Base-by-base conservation (phyloP, 2,888 invertebrate genomes). In the Microctonus hyperodae region DNA sequence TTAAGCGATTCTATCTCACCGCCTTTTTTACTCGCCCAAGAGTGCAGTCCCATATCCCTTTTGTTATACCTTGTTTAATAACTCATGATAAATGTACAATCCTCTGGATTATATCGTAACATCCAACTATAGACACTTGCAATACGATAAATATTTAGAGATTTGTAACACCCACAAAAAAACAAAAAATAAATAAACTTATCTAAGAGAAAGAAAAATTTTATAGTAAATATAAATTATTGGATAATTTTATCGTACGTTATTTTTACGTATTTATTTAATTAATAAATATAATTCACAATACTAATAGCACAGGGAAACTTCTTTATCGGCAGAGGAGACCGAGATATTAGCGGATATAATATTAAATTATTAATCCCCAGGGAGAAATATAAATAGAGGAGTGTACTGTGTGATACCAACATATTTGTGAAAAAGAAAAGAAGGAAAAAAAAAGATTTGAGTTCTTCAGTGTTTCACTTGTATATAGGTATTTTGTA, bases 31-130 rank as follows among this genome's bases (percentile, higher is more conserved):
- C 78, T 73, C 79, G 75, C 78, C 76, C 75, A 57, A 61, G 68
- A 74, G 76, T 74, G 72, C 72, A 74, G 75, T 77, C 73, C 37
- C 37, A 37, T 37, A 13, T 37, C 76, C 74, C 78, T 79, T 81
- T 82, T 83, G 81, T 83, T 81, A 75, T 76, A 79, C n/a, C n/a
- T 79, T 79, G 80, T 80, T 83, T 82, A 83, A 83, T 83, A 83
- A 83, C 81, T 80, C 77, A 80, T 82, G 82, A 83, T 83, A 80
- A 83, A 83, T 82, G 80, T 81, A 80, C 71, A 72, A 73, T 70
- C 67, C 68, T 68, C 73, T 75, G 69, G 70, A 72, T 71, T 72
- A 74, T n/a, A n/a, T n/a, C n/a, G n/a, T n/a, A n/a, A n/a, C n/a
- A n/a, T n/a, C n/a, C n/a, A n/a, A n/a, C 48, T 22, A 22, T 50